A percentile compares a stretch with the other conserved stretches of the same genome.
Evolutionary conservation across 2,888 invertebrate genomes (phyloP).

Genomic region (Plusia festucae): DNA sequence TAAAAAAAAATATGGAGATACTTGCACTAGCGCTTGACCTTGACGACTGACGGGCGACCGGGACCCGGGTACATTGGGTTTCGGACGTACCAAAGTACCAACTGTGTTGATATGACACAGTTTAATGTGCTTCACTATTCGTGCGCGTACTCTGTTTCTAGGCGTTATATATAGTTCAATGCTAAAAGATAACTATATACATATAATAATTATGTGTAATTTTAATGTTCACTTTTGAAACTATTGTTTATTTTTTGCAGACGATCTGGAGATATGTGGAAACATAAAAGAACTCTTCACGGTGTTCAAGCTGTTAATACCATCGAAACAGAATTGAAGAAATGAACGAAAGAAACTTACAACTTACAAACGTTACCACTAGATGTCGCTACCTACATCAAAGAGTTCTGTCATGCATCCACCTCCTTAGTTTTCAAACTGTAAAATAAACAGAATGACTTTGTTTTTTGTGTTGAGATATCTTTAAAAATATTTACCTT

Average conservation of each 20-base stretch:
- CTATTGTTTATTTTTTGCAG: conserved; percentile 60
- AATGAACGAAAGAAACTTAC: conserved; percentile 23
- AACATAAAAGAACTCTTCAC: conserved; percentile 84
- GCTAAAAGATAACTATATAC: too few relatives aligned
- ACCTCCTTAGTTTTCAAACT: conserved; percentile 23
- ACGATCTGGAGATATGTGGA: conserved; percentile 87
- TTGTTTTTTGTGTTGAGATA: not conserved
- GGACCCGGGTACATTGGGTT: too few relatives aligned
- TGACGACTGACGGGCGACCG: too few relatives aligned
- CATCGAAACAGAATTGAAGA: conserved; percentile 52
- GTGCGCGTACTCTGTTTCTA: too few relatives aligned
- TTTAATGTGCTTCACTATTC: too few relatives aligned
- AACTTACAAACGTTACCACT: conserved; percentile 20
- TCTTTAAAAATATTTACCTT: not conserved
- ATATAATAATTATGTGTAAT: too few relatives aligned
- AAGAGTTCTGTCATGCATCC: conserved; percentile 23
- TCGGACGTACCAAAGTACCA: too few relatives aligned
- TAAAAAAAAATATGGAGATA: too few relatives aligned
- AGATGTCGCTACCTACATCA: conserved; percentile 51
- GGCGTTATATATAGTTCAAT: too few relatives aligned
- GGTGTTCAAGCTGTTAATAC: conserved; percentile 70
- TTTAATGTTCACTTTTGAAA: too few relatives aligned
- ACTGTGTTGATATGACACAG: too few relatives aligned
- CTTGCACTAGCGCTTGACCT: too few relatives aligned
- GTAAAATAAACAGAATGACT: conserved; percentile 10